Evolutionary conservation across 2,113 vertebrate genomes (phyloP), one percentile per base, ranked within the genome.

Genomic region (Lates calcarifer): DNA sequence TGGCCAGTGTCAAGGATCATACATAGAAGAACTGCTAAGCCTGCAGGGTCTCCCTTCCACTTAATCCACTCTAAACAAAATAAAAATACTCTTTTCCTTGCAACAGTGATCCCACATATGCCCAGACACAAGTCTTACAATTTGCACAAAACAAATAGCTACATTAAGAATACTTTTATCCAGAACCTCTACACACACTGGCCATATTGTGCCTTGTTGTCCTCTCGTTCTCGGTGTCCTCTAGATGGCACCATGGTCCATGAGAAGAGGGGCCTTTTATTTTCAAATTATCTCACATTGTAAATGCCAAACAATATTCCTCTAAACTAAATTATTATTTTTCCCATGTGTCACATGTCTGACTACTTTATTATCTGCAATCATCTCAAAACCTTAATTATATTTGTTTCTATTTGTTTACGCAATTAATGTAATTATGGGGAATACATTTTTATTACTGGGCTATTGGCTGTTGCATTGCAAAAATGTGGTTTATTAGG

Each of bases 161-260:
- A 9, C 33, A 53, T 4, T 2, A 29, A 43, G 10, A 81, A 26
- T 18, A 17, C 13, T 28, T 8, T 4, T 18, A 68, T 6, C 2
- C 31, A 18, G 24, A 33, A 45, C 24, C 64, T 39, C 3, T 51
- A n/a, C 5, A 35, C 3, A 18, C 31, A 11, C 65, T 47, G 35
- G 5, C 31, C 13, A 37, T 47, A 13, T 51, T 77, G 20, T 51
- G 17, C 10, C 24, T 47, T n/a, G n/a, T 45, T 29, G 35, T 20
- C 22, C 26, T 65, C 53, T 56, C 18, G 29, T 55, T 60, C 8
- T 35, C 12, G 74, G 31, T 3, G 3, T 82, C 93, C 95, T 83
- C 91, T 93, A 95, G 95, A 94, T 95, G 95, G 92, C 80, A 85
- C 90, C 93, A 85, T 94, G 89, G 90, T 93, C 95, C 94, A 92